phyloP scores from a whole-genome alignment of 2,113 vertebrate genomes.

The Brevimyrus niger region DNA sequence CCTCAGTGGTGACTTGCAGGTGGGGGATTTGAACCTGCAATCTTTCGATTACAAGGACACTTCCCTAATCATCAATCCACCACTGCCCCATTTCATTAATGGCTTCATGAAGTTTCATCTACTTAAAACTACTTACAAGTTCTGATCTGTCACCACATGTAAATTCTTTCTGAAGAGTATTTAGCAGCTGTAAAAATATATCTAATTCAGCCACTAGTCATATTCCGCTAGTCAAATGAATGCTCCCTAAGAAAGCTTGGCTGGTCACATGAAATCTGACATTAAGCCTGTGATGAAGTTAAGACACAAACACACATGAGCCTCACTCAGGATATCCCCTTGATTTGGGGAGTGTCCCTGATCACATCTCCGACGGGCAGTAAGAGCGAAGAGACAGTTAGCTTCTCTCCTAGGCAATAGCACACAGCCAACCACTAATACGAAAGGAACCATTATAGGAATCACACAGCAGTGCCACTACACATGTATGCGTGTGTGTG shows the following conservation, averaged over 20 bases:
- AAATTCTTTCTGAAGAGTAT: neutral
- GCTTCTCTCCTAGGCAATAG: neutral
- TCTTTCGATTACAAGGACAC: no score
- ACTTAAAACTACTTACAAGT: neutral
- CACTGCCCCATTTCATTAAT: no score
- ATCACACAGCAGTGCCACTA: neutral
- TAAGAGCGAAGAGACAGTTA: neutral
- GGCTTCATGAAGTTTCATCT: neutral
- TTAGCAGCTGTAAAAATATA: neutral
- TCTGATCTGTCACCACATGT: neutral
- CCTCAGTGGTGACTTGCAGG: no score
- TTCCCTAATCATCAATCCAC: no score
- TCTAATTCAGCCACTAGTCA: neutral
- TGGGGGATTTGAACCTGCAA: no score
- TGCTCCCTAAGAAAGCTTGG: neutral
- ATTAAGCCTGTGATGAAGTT: neutral
- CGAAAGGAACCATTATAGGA: neutral
- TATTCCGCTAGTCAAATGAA: neutral
- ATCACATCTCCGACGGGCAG: neutral
- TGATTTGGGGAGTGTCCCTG: neutral
- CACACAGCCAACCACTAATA: neutral
- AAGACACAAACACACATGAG: neutral
- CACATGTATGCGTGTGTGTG: no score
- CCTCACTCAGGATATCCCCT: neutral
- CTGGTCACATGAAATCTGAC: neutral